Percentiles rank a stretch among this genome's conserved stretches.
Evolutionary conservation across 2,888 invertebrate genomes (phyloP).

Genomic region (Oscheius onirici): DNA sequence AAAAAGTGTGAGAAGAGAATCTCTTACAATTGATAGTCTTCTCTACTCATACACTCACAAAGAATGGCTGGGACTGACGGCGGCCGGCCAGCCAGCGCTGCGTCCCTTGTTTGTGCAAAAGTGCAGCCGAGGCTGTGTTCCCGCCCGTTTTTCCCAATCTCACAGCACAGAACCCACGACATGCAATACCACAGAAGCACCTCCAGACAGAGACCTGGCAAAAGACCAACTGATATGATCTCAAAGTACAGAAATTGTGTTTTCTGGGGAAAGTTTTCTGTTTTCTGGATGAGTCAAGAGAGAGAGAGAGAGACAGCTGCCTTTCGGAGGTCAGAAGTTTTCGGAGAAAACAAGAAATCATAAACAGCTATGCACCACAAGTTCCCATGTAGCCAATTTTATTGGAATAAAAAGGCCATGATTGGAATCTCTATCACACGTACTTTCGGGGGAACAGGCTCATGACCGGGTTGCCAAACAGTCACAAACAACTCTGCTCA

Average conservation of each 20-base stretch:
- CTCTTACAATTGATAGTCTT: too few relatives aligned
- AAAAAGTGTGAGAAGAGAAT: too few relatives aligned
- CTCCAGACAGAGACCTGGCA: not conserved
- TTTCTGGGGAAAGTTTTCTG: not conserved
- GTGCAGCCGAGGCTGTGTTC: too few relatives aligned
- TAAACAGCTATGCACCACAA: not conserved
- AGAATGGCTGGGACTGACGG: too few relatives aligned
- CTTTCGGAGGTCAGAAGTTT: not conserved
- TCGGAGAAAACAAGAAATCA: not conserved
- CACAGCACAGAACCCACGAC: too few relatives aligned
- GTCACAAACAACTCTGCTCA: not conserved
- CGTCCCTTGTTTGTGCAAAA: too few relatives aligned
- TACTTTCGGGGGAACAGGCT: not conserved
- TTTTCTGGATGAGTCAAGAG: not conserved
- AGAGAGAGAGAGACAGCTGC: constrained; percentile 5
- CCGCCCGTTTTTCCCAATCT: too few relatives aligned
- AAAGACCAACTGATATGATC: not conserved
- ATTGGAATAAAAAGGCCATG: not conserved
- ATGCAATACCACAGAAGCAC: too few relatives aligned
- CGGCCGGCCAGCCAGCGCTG: too few relatives aligned
- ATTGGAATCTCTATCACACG: not conserved
- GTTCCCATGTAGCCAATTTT: not conserved
- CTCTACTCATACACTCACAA: too few relatives aligned
- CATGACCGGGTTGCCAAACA: not conserved
- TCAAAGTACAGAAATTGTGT: not conserved